Base-by-base conservation (phyloP, 2,113 vertebrate species). In the Mus spicilegus region DNA sequence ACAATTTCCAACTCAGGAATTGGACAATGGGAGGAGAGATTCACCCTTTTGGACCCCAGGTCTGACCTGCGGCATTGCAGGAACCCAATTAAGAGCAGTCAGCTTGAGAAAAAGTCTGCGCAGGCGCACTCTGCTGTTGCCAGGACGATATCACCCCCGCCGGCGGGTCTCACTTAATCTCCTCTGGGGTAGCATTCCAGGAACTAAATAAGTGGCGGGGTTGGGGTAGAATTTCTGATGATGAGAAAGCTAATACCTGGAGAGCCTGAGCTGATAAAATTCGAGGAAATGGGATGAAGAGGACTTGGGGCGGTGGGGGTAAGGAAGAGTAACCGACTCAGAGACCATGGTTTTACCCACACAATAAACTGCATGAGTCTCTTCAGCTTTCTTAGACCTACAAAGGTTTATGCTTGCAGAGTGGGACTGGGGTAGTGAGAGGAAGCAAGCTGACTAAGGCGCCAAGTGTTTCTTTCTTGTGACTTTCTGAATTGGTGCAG, bases 221-320 rank as follows among this genome's bases (percentile, higher is more conserved):
- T 39, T 16, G 26, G 58, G 24, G 58, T 42, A 39, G 39, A 56
- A 92, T 87, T 92, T 96, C 49, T 26, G 8, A 85, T 46, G 28
- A 93, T 3, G 11, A 92, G 54, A 96, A 94, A 89, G 87, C 56
- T 51, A 88, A 54, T 86, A 75, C 84, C 63, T 89, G 51, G 77
- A 93, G 58, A 93, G 20, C 20, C n/a, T n/a, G 8, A 77, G 54
- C 58, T 91, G 51, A 91, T 86, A 28, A 28, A 9, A 46, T 90
- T 93, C 33, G 17, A 76, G 20, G 65, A 94, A 95, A 94, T 78
- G 56, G 75, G 56, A 16, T 78, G 49, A 67, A 54, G 28, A 81
- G 42, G 61, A 30, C 12, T 77, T 73, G 22, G 86, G 28, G 51
- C 51, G 7, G 70, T 82, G 7, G 86, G n/a, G 72, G 69, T 3